phyloP scores from a whole-genome alignment of 2,113 vertebrate species.

The Notechis scutatus region DNA sequence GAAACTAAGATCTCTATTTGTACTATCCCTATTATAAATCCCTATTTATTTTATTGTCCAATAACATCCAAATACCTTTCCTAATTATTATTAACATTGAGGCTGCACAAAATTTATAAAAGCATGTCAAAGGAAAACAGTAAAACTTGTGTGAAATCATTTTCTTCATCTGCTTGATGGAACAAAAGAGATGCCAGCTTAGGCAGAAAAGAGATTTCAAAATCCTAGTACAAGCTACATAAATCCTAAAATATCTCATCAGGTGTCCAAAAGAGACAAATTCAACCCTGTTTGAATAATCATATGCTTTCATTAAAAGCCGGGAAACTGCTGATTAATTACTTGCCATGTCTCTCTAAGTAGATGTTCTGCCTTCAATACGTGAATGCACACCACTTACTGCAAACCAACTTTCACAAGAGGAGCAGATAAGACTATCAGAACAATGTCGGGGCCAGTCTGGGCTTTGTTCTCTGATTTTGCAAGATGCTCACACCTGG shows the following conservation, averaged over 20 bases:
- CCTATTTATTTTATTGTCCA: constrained; percentile 10
- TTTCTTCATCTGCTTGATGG: constrained; percentile 46
- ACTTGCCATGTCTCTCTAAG: not conserved
- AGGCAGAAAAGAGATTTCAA: constrained; percentile 54
- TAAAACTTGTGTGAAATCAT: constrained; percentile 37
- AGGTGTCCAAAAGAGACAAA: constrained; percentile 31
- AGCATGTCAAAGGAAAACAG: constrained; percentile 42
- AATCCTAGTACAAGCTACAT: constrained; percentile 47
- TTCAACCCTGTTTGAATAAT: constrained; percentile 32
- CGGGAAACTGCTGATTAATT: constrained; percentile 26
- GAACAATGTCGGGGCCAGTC: not conserved
- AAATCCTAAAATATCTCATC: constrained; percentile 51
- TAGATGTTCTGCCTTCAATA: constrained; percentile 38
- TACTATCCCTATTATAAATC: not conserved
- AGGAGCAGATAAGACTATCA: not conserved
- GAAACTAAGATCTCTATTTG: constrained; percentile 3
- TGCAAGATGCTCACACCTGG: not conserved
- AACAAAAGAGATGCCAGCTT: constrained; percentile 49
- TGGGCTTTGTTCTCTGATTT: not conserved
- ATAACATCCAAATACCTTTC: constrained; percentile 39
- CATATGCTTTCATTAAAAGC: constrained; percentile 39
- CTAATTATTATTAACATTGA: constrained; percentile 43
- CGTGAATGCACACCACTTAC: not conserved
- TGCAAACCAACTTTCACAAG: not conserved
- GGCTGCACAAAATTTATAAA: constrained; percentile 39